Evolutionary conservation across 2,888 invertebrate species (phyloP).

Genomic region (Caenorhabditis wallacei): DNA sequence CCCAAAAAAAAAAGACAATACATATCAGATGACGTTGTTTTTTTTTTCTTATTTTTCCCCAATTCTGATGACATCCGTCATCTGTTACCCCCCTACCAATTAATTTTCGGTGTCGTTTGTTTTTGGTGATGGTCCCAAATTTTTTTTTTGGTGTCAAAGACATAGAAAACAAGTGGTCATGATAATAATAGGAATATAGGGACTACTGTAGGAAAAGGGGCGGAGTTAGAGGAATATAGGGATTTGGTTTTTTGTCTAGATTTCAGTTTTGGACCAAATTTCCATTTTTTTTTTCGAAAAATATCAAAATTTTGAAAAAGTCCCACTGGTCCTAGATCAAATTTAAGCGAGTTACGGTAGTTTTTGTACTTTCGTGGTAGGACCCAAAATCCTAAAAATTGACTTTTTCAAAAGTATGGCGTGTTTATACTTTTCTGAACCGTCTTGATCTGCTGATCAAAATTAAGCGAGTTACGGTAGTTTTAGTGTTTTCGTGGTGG

Average conservation of each 20-base stretch:
- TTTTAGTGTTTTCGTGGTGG: not conserved
- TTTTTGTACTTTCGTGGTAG: no score
- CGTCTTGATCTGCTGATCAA: not conserved
- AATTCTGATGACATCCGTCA: not conserved
- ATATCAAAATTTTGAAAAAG: not conserved
- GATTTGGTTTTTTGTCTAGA: no score
- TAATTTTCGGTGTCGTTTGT: conserved; percentile 29
- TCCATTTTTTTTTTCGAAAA: no score
- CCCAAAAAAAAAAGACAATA: conserved; percentile 25
- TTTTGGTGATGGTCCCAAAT: not conserved
- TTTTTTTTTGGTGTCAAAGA: not conserved
- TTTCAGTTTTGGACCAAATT: no score
- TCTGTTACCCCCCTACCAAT: conserved; percentile 16
- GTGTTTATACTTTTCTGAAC: no score
- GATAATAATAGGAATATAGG: no score
- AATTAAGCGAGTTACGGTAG: conserved; percentile 25
- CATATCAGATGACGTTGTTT: conserved; percentile 49
- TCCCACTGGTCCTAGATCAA: not conserved
- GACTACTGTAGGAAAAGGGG: no score
- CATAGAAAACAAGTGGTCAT: conserved; percentile 29
- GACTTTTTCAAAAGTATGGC: no score
- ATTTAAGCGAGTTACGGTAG: not conserved
- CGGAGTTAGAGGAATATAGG: no score
- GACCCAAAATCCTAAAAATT: no score
- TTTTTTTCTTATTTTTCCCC: not conserved